Percentiles rank a stretch among this genome's conserved stretches.
Evolutionary conservation across 2,113 vertebrate genomes (phyloP).

Genomic region (Micronycteris hirsuta): DNA sequence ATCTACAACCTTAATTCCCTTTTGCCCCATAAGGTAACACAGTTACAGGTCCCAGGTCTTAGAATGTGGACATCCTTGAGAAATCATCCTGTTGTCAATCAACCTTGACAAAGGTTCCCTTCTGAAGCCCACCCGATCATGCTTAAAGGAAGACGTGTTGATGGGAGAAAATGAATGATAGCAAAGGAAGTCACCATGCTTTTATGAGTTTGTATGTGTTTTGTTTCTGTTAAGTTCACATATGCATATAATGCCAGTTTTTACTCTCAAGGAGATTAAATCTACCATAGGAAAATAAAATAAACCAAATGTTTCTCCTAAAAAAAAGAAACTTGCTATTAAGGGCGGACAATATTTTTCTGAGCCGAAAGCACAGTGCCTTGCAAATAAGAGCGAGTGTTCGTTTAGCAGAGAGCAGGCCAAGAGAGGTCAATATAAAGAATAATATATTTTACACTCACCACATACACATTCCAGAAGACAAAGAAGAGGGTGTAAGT

Average conservation of each 20-base stretch:
- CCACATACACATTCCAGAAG: conserved; percentile 23
- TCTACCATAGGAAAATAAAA: conserved; percentile 40
- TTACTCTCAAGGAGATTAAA: conserved; percentile 21
- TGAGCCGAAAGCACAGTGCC: conserved; percentile 13
- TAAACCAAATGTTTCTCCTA: background rate
- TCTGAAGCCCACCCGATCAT: background rate
- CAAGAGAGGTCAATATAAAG: background rate
- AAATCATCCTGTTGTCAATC: background rate
- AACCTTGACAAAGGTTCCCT: background rate
- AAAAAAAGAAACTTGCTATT: background rate
- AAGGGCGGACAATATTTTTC: conserved; percentile 6
- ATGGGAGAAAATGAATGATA: background rate
- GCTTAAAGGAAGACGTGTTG: background rate
- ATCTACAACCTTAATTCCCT: background rate
- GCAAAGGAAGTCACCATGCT: background rate
- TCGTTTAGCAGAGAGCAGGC: background rate
- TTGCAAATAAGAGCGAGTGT: background rate
- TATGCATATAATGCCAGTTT: background rate
- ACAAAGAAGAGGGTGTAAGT: background rate
- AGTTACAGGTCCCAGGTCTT: background rate
- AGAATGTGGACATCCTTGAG: background rate
- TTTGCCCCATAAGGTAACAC: background rate
- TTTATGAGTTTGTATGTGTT: background rate
- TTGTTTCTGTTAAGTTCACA: conserved; percentile 25
- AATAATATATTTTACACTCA: conserved; percentile 8